Evolutionary conservation across 92 coral and sea anemone species (phyloP).

Genomic region (Umimayanthus kanabou): DNA sequence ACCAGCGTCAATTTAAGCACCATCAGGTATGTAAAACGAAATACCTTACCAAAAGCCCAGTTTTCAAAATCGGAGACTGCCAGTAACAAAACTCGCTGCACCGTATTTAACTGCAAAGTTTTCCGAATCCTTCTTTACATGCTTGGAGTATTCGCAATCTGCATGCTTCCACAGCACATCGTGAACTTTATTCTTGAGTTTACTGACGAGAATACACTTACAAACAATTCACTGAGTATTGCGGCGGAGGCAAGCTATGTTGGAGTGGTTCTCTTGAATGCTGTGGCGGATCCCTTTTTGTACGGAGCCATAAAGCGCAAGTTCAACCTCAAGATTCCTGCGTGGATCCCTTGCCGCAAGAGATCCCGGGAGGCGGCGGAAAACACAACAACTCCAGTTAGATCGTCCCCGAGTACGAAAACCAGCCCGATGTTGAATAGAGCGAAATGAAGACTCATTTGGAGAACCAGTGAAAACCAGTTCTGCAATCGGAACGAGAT

Average conservation of each 20-base stretch:
- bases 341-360: not conserved
- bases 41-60: not conserved
- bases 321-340: not conserved
- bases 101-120: constrained; percentile 22
- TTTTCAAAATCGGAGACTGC: not conserved
- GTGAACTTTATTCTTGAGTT: constrained; percentile 24
- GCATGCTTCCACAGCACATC: constrained; percentile 34
- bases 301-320: constrained; percentile 35
- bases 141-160: constrained; percentile 29
- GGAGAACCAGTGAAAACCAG: not conserved
- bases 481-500: not conserved
- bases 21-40: constrained; percentile 5
- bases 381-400: not conserved
- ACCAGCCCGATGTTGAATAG: not conserved
- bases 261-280: constrained; percentile 20
- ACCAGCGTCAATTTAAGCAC: constrained; percentile 16
- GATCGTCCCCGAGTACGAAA: not conserved
- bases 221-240: constrained; percentile 5
- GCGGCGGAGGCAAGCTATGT: constrained; percentile 4
- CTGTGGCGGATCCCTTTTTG: constrained; percentile 21
- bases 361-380: not conserved
- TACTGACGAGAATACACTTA: constrained; percentile 7
- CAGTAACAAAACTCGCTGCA: not conserved
- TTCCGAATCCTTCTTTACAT: constrained; percentile 13
- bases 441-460: not conserved